Conservation (phyloP, 2,888 invertebrate genomes). For the Nymphalis urticae region DNA sequence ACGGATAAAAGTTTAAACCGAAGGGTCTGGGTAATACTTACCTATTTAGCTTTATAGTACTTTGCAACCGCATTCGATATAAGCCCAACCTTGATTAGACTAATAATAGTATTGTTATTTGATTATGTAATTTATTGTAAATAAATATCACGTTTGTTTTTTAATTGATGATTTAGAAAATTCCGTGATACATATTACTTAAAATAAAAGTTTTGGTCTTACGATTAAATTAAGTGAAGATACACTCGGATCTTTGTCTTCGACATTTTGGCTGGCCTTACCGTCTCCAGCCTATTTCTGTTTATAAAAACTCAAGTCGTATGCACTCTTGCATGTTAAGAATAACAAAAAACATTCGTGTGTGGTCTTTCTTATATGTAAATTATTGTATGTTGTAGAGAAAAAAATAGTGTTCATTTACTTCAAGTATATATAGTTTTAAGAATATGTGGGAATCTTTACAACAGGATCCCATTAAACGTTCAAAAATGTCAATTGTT, state of each 20-base stretch:
- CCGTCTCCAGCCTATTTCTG: constrained; percentile 28
- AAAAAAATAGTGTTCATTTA: constrained; percentile 18
- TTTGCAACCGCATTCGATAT: not conserved
- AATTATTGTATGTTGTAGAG: constrained; percentile 29
- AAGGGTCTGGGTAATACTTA: not conserved
- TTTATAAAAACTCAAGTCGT: constrained; percentile 33
- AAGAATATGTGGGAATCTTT: constrained; percentile 10
- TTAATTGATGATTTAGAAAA: too few relatives aligned
- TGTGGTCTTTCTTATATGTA: constrained; percentile 37
- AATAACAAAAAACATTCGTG: constrained; percentile 35
- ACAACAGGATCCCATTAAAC: not conserved
- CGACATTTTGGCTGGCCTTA: constrained; percentile 28
- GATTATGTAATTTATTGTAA: too few relatives aligned
- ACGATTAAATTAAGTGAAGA: constrained; percentile 6
- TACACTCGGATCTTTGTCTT: not conserved
- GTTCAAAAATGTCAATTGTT: too few relatives aligned
- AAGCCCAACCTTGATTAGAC: not conserved
- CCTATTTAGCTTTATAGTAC: not conserved
- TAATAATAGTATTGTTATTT: too few relatives aligned
- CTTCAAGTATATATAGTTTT: constrained; percentile 9
- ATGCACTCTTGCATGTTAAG: constrained; percentile 33
- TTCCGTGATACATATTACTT: not conserved
- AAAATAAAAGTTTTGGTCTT: not conserved
- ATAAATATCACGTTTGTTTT: too few relatives aligned
- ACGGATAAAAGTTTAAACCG: not conserved